Evolutionary conservation across 2,113 vertebrate genomes (phyloP).

Genomic region (Peucedramus taeniatus): DNA sequence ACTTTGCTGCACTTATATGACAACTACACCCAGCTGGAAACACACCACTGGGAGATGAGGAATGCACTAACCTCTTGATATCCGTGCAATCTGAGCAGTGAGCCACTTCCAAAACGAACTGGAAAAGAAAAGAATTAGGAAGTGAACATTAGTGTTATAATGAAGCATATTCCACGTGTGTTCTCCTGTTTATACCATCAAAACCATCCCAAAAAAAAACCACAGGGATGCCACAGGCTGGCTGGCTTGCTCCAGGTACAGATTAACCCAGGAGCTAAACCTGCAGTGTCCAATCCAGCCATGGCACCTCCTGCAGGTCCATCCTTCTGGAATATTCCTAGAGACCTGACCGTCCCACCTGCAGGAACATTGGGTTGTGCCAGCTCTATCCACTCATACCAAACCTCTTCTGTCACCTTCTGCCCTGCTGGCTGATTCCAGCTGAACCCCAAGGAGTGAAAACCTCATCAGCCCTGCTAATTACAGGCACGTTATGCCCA

Average conservation of each 20-base stretch:
- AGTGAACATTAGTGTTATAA: not conserved
- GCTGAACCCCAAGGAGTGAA: not conserved
- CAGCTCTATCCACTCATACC: accelerated
- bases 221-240: not conserved
- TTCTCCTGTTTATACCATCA: not conserved
- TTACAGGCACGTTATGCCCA: not conserved
- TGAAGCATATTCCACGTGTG: not conserved
- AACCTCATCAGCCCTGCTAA: not conserved
- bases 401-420: not conserved
- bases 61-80: slow-evolving; percentile 71
- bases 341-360: not conserved
- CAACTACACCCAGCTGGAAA: not conserved
- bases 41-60: not conserved
- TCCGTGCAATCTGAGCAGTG: slow-evolving; percentile 65
- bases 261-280: not conserved
- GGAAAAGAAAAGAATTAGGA: slow-evolving; percentile 12
- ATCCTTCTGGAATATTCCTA: not conserved
- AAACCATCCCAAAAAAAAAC: not conserved
- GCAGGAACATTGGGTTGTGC: accelerated
- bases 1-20: accelerated
- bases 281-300: accelerated
- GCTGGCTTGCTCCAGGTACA: accelerated
- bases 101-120: slow-evolving; percentile 78
- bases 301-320: not conserved
- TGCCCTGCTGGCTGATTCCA: not conserved